A percentile compares a stretch with the other conserved stretches of the same genome.
phyloP scores from a whole-genome alignment of 2,113 vertebrate species.

The Crotalus viridis region DNA sequence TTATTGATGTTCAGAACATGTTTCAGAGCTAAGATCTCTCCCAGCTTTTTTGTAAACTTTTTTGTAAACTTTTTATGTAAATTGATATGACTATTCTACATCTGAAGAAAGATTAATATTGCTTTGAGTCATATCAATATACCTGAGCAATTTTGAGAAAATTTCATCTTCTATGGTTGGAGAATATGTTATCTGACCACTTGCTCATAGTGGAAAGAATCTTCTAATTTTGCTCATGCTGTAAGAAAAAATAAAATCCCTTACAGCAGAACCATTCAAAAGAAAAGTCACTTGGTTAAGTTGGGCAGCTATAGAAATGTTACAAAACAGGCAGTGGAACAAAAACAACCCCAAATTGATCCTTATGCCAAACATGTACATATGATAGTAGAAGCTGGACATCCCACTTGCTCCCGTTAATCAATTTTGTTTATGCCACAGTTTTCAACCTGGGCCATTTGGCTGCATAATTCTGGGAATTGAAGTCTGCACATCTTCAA shows the following conservation, averaged over 20 bases:
- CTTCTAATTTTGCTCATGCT: background rate
- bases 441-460: no score
- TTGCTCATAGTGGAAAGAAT: background rate
- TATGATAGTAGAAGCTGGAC: background rate
- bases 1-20: constrained; percentile 1
- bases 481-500: no score
- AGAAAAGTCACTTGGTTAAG: background rate
- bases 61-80: background rate
- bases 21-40: background rate
- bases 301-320: background rate
- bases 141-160: background rate
- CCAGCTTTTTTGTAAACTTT: no score
- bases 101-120: background rate
- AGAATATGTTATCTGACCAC: background rate
- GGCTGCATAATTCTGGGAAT: no score
- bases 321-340: background rate
- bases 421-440: background rate
- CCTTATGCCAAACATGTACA: background rate
- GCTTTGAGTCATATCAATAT: background rate
- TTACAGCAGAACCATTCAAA: background rate
- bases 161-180: no score
- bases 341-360: background rate
- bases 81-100: background rate
- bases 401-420: background rate
- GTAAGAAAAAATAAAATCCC: background rate